phyloP scores from a whole-genome alignment of 2,113 vertebrate genomes.

The Trogon surrucura region DNA sequence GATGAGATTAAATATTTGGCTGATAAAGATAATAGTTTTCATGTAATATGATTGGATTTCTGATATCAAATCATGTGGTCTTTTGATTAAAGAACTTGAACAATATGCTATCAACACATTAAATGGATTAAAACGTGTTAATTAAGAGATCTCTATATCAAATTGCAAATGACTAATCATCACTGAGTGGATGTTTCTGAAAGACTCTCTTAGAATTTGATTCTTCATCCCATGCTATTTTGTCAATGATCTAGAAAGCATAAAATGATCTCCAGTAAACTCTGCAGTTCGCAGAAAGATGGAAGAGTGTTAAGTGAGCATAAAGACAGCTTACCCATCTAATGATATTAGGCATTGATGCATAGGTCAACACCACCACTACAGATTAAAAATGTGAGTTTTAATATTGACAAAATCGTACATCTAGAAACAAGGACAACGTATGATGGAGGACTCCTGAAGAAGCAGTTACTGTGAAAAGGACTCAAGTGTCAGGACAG shows the following conservation, averaged over 20 bases:
- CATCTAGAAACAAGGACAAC: background rate
- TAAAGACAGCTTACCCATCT: background rate
- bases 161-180: slow-evolving; percentile 26
- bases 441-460: background rate
- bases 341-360: background rate
- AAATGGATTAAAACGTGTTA: slow-evolving; percentile 43
- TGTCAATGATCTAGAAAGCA: background rate
- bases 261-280: background rate
- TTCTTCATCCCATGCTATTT: background rate
- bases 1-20: slow-evolving; percentile 43
- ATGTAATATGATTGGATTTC: slow-evolving; percentile 37
- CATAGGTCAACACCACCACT: background rate
- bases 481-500: background rate
- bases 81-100: slow-evolving; percentile 55
- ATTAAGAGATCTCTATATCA: slow-evolving; percentile 19
- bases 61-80: slow-evolving; percentile 9
- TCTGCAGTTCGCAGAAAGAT: background rate
- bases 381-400: background rate
- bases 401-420: background rate
- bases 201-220: background rate
- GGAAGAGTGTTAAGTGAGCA: background rate
- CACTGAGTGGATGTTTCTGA: background rate
- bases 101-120: slow-evolving; percentile 34
- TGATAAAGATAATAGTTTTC: slow-evolving; percentile 36
- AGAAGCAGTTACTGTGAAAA: background rate